Evolutionary conservation across 2,888 invertebrate genomes (phyloP).

Genomic region (Labia minor): DNA sequence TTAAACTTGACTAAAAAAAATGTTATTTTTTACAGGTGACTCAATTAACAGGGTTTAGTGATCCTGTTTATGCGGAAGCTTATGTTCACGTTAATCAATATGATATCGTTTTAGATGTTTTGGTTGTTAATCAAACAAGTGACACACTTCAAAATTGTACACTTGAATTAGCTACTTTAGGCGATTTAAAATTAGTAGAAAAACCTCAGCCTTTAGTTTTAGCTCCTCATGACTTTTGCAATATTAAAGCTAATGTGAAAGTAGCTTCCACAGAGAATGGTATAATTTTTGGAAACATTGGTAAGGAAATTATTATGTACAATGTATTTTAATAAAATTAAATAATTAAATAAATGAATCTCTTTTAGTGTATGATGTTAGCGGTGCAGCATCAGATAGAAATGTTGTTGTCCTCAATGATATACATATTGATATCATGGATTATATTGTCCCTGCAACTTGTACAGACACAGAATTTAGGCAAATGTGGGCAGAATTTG

Average conservation of each 20-base stretch:
- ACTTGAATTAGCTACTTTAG: constrained; percentile 92
- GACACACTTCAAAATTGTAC: constrained; percentile 98
- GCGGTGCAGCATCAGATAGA: constrained; percentile 80
- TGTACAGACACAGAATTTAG: constrained; percentile 95
- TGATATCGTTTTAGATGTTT: constrained; percentile 95
- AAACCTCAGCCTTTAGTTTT: constrained; percentile 91
- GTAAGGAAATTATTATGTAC: constrained; percentile 38
- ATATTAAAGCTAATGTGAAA: constrained; percentile 97
- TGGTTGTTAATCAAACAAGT: constrained; percentile 95
- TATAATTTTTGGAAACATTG: constrained; percentile 98
- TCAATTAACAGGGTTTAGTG: constrained; percentile 96
- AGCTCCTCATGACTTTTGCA: constrained; percentile 93
- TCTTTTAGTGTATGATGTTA: constrained; percentile 81
- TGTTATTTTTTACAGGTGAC: constrained; percentile 49
- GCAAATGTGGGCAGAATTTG: constrained; percentile 99
- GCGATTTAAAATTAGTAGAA: constrained; percentile 95
- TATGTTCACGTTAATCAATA: constrained; percentile 98
- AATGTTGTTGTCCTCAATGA: constrained; percentile 98
- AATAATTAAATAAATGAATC: too few species aligned
- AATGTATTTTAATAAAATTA: too few species aligned
- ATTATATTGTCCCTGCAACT: constrained; percentile 90
- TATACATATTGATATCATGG: constrained; percentile 99
- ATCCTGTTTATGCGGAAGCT: constrained; percentile 99
- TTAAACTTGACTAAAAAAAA: too few species aligned
- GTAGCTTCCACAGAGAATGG: constrained; percentile 99